Base-by-base conservation (phyloP, 2,797 vertebrate species). In the Florisuga fusca region DNA sequence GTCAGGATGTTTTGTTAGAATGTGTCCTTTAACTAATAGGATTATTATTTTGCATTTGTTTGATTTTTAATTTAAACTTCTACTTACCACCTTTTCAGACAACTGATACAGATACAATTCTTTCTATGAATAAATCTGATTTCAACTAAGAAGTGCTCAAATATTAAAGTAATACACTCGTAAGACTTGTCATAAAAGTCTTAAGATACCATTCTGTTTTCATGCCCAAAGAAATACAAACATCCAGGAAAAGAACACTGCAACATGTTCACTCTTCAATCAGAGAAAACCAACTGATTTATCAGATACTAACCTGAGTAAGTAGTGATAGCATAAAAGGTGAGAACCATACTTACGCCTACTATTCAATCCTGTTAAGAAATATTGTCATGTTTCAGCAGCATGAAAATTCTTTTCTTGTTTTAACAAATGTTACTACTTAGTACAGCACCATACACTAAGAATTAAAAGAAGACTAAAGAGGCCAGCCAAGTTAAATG, bases 201-300 rank as follows among this genome's bases (percentile, higher is more conserved):
- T 21, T 72, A 66, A 71, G 22, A 26, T 66, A 80, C 18, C n/a
- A 10, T 95, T 89, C 53, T 93, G 19, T 83, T 93, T 92, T 73
- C 68, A 43, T 88, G 68, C 26, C 63, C 46, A 33, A 86, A 98
- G 98, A 96, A 97, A 93, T 43, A 87, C 88, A 92, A 90, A 84
- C 27, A 76, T 53, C 21, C 94, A 93, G 51, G 73, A 90, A 62
- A 61, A 64, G 86, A 95, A 94, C 83, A 84, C 54, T 43, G 87
- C 78, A 87, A 92, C 34, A 11, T 15, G 31, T 77, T 93, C 95
- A 9, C 27, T 74, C 68, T 69, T 84, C 57, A 25, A 69, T 78
- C 89, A 93, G 19, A 95, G 92, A 89, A 96, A 95, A 85, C 45
- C 92, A 59, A 62, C 34, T 31, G 64, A 74, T 94, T 90, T 83